Conservation (phyloP, 2,113 vertebrate genomes). For the Apteryx owenii region DNA sequence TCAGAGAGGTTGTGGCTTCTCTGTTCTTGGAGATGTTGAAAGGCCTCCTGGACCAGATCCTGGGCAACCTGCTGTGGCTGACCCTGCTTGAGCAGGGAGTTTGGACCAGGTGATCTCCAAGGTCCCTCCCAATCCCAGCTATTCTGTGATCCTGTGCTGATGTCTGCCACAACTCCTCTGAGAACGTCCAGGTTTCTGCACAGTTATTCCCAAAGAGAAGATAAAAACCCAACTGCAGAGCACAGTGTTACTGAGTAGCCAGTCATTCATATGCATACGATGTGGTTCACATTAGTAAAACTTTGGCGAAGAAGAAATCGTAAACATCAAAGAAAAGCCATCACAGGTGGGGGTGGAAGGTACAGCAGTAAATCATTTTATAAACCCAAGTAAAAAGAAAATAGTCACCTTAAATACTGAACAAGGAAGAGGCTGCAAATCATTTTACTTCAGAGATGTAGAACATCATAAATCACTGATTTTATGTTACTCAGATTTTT, state of each 20-base stretch:
- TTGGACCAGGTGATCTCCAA: background rate
- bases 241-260: background rate
- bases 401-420: background rate
- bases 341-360: background rate
- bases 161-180: background rate
- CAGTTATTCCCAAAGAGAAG: background rate
- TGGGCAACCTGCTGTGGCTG: background rate
- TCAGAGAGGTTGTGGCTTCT: background rate
- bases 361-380: background rate
- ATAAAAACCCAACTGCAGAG: background rate
- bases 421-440: background rate
- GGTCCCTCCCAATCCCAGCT: no score
- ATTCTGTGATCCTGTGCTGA: background rate
- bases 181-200: background rate
- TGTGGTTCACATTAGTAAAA: background rate
- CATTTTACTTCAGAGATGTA: background rate
- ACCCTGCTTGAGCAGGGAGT: background rate
- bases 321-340: accelerated
- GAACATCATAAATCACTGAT: background rate
- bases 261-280: accelerated
- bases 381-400: background rate
- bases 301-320: background rate
- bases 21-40: background rate
- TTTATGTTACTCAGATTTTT: background rate
- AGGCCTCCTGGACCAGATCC: background rate